Evolutionary conservation across 2,888 invertebrate genomes (phyloP).

Genomic region (Beris morrisii): DNA sequence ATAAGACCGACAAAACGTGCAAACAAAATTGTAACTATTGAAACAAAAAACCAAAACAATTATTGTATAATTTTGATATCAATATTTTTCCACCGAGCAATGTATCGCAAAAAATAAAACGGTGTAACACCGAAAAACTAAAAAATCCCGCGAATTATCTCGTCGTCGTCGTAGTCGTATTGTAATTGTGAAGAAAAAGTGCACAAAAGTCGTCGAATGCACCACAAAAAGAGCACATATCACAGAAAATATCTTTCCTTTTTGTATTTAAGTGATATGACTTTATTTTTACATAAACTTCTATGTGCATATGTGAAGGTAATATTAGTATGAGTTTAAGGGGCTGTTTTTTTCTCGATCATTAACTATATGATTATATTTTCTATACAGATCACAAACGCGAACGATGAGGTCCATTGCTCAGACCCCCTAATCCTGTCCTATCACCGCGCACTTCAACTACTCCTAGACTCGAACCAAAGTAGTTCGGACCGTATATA

Average conservation of each 20-base stretch:
- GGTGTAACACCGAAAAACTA: conserved; percentile 20
- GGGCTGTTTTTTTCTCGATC: background rate
- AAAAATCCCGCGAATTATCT: conserved; percentile 33
- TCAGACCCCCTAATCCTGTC: background rate
- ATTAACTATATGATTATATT: conserved; percentile 6
- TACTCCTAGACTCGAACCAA: too few species aligned
- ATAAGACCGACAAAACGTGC: too few species aligned
- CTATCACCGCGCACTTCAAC: too few species aligned
- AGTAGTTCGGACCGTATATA: too few species aligned
- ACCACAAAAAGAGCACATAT: too few species aligned
- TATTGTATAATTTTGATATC: too few species aligned
- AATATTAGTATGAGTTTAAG: background rate
- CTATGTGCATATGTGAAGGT: background rate
- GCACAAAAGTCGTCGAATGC: conserved; percentile 23
- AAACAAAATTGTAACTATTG: too few species aligned
- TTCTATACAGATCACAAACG: background rate
- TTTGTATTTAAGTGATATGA: conserved; percentile 4
- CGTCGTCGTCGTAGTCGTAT: conserved; percentile 24
- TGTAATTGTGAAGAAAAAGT: conserved; percentile 28
- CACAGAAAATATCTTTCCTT: too few species aligned
- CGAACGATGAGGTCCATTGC: background rate
- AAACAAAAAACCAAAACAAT: too few species aligned
- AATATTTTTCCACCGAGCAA: too few species aligned
- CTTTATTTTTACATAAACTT: background rate
- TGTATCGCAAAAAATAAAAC: conserved; percentile 1